Evolutionary conservation across 2,113 vertebrate species (phyloP).

Genomic region (Fregetta grallaria): DNA sequence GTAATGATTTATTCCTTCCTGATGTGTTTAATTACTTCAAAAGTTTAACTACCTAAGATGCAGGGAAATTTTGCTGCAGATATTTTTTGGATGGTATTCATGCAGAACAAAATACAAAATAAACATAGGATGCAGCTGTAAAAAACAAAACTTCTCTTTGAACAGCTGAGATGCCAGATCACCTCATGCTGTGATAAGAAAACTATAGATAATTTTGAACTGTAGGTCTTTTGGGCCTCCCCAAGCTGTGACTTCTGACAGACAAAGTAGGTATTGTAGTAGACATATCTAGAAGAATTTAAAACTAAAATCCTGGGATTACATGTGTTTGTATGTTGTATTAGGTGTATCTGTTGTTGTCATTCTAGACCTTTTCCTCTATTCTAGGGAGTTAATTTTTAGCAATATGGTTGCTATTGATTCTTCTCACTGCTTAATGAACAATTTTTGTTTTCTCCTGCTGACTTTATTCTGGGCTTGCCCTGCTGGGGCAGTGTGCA

Average conservation of each 20-base stretch:
- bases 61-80: neutral
- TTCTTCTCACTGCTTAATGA: neutral
- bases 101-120: neutral
- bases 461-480: neutral
- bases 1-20: neutral
- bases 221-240: neutral
- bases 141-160: neutral
- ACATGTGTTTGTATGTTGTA: neutral
- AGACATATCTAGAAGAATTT: neutral
- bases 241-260: neutral
- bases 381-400: neutral
- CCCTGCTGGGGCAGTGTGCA: accelerated
- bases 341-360: neutral
- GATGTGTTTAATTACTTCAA: neutral
- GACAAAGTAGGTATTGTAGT: neutral
- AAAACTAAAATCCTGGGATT: neutral
- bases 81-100: neutral
- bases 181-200: neutral
- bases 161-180: neutral
- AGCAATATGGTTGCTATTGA: neutral
- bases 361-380: neutral
- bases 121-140: neutral
- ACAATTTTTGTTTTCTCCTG: neutral
- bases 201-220: neutral
- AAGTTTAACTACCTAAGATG: neutral